Conservation (phyloP, 2,113 vertebrate species). For the Heptranchias perlo region DNA sequence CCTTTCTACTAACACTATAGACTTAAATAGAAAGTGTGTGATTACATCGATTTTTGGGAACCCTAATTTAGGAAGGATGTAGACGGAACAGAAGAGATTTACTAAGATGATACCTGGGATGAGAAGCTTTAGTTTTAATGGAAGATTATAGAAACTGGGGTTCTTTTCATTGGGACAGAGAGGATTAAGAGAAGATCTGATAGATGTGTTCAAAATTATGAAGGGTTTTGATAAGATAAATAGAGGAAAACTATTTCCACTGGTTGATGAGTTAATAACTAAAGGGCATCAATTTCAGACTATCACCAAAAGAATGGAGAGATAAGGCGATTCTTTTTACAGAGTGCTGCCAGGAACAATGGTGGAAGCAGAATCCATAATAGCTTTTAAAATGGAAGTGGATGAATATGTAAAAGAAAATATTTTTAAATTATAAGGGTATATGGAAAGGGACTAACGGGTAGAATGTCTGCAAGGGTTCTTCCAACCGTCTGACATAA, state of each 20-base stretch:
- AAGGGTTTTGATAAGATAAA: neutral
- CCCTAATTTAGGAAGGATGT: neutral
- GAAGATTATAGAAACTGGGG: neutral
- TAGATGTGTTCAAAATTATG: neutral
- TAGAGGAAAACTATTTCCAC: neutral
- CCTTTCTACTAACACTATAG: neutral
- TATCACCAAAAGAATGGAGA: neutral
- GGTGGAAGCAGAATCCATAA: neutral
- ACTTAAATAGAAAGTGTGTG: neutral
- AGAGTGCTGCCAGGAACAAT: neutral
- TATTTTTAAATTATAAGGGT: neutral
- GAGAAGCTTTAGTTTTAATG: neutral
- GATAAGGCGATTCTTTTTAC: neutral
- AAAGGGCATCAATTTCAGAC: neutral
- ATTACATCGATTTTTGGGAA: neutral
- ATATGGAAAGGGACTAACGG: neutral
- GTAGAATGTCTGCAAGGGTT: neutral
- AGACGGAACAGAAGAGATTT: neutral
- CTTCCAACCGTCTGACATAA: neutral
- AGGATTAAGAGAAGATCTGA: neutral
- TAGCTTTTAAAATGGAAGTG: neutral
- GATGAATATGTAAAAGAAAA: neutral
- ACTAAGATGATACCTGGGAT: neutral
- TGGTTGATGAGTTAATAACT: neutral
- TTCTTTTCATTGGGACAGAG: neutral